Evolutionary conservation across 2,797 vertebrate genomes (phyloP).

Genomic region (Triplophysa bombifrons): DNA sequence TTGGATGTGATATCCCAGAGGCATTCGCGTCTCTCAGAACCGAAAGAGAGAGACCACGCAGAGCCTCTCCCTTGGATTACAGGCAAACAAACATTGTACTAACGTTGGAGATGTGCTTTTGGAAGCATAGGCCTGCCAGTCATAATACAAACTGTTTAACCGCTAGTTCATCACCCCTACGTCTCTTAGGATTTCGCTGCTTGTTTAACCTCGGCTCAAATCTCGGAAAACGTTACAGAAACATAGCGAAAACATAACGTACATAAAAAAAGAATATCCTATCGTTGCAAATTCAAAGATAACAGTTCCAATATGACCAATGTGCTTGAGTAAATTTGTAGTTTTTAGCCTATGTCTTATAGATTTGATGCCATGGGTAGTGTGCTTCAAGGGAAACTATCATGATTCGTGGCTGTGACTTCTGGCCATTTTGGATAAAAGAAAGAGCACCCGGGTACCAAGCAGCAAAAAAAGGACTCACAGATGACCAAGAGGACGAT

Average conservation of each 20-base stretch:
- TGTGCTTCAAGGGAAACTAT: background rate
- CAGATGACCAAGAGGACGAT: slow-evolving; percentile 29
- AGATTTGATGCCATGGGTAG: background rate
- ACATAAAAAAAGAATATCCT: too few relatives aligned
- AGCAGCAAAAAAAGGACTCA: background rate
- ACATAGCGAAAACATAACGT: slow-evolving; percentile 48
- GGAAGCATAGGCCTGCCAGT: slow-evolving; percentile 74
- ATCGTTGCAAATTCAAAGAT: too few relatives aligned
- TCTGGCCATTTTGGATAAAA: background rate
- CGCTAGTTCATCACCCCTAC: slow-evolving; percentile 69
- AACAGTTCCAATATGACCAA: too few relatives aligned
- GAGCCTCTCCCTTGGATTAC: slow-evolving; percentile 58
- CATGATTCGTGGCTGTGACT: background rate
- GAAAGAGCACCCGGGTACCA: background rate
- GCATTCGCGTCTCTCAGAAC: slow-evolving; percentile 56
- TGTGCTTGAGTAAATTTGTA: too few relatives aligned
- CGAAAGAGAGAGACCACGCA: slow-evolving; percentile 50
- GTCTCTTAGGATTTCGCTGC: slow-evolving; percentile 69
- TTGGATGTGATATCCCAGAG: slow-evolving; percentile 60
- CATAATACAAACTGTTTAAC: slow-evolving; percentile 78
- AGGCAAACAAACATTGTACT: slow-evolving; percentile 71
- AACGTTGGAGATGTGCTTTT: slow-evolving; percentile 73
- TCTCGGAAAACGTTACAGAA: slow-evolving; percentile 26
- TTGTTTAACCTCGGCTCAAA: slow-evolving; percentile 70
- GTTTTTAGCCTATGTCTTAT: background rate